A percentile compares a stretch with the other conserved stretches of the same genome.
Conservation (phyloP, 2,113 vertebrate species). For the Halichoerus grypus region DNA sequence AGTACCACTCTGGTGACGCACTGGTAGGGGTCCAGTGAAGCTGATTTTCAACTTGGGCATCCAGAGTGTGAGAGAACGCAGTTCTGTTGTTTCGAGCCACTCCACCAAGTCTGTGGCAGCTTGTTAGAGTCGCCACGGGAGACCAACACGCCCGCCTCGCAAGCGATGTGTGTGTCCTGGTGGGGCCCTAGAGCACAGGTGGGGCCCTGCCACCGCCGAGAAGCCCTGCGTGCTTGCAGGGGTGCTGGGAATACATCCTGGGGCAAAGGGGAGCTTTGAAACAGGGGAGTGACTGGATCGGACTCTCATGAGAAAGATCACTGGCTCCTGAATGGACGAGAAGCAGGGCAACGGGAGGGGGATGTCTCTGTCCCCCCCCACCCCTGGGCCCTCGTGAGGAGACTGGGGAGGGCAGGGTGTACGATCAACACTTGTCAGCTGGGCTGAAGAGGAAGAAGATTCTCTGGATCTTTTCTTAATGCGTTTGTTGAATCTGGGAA, state of each 20-base stretch:
- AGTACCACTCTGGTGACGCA: not conserved
- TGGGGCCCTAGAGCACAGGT: too few relatives aligned
- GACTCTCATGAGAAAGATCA: not conserved
- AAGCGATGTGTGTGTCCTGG: not conserved
- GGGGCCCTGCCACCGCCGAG: not conserved
- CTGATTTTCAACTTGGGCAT: too few relatives aligned
- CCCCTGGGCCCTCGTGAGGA: too few relatives aligned
- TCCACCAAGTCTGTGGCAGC: not conserved
- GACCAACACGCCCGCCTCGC: fast-evolving
- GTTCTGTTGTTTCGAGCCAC: not conserved
- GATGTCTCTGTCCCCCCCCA: not conserved
- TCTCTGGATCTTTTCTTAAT: not conserved
- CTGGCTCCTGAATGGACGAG: not conserved
- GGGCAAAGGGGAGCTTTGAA: not conserved
- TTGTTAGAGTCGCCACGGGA: not conserved
- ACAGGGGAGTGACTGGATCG: not conserved
- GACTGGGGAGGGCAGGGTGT: not conserved
- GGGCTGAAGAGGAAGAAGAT: not conserved
- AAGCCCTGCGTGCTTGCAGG: not conserved
- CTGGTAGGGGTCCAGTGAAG: not conserved
- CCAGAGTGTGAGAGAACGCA: not conserved
- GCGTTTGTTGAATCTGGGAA: not conserved
- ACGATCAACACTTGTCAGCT: too few relatives aligned
- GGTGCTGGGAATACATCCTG: not conserved
- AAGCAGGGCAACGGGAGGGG: not conserved